Evolutionary conservation across 2,888 invertebrate genomes (phyloP), one percentile per base, ranked within the genome.

Genomic region (Andrena minutula): DNA sequence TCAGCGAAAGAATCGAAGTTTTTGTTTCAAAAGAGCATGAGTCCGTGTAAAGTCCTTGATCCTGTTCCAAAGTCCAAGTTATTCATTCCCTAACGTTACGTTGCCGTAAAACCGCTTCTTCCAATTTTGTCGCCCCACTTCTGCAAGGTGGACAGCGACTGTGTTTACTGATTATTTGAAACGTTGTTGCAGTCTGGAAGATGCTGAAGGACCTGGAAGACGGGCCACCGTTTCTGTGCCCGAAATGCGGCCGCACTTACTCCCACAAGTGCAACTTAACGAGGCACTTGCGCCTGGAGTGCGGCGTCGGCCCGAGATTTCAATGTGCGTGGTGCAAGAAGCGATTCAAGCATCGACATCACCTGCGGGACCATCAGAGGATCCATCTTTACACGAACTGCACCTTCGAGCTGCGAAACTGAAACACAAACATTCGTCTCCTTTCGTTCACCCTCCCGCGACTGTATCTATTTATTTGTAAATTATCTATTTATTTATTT

Each of bases 331-430:
- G 88, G 78, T 94, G 94, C 82, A 89, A 89, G 28, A 92, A 91
- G 78, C 91, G 92, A 47, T 94, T 94, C 86, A 94, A 94, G 82
- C 94, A 94, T 84, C 92, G 93, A 2, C 94, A 94, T 76, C 94
- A 94, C 71, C 88, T 94, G 47, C 89, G 92, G 58, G 93, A 94
- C 81, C 94, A 94, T 77, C 90, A 92, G 64, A 85, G 88, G 16
- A 92, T 91, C 0, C 93, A 93, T 66, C 85, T 81, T n/a, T 88
- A 88, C 47, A 74, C 84, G 4, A 87, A 82, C 35, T 86, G 88
- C 80, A 64, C 69, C 58, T 85, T 86, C 28, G 88, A 88, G 47
- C 7, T 75, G 66, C 83, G 80, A 20, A 85, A 88, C 70, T 88
- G 78, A 88, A 63, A 73, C 63, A 26, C n/a, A n/a, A n/a, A n/a